Percentiles rank a stretch among this genome's conserved stretches.
These are phyloP conservation scores for Mantis religiosa DNA, from an alignment of 2,888 invertebrate species.

Conservation along the genomic window DNA sequence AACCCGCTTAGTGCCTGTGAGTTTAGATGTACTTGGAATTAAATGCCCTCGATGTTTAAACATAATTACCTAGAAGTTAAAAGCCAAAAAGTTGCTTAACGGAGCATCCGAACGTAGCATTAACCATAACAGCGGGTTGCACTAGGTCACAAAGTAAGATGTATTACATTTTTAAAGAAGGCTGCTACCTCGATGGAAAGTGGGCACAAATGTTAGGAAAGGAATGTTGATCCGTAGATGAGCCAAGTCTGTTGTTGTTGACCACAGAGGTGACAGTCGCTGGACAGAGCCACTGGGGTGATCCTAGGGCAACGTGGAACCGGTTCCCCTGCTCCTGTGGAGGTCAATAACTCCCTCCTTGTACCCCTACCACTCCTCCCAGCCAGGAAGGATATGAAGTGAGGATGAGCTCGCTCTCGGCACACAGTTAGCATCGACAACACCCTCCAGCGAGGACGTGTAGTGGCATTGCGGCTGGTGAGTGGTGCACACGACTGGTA, in stretches of 20 bases:
- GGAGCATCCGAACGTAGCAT: no score
- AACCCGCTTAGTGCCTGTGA: no score
- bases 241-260: background rate
- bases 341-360: background rate
- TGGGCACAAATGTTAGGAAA: background rate
- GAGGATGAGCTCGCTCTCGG: background rate
- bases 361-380: background rate
- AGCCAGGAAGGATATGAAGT: background rate
- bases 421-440: background rate
- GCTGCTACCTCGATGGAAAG: background rate
- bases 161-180: no score
- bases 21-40: no score
- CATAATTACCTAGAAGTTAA: no score
- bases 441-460: background rate
- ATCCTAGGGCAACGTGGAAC: background rate
- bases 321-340: background rate
- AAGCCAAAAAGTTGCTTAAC: no score
- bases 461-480: background rate
- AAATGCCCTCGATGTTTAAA: no score
- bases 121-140: no score
- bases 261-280: background rate
- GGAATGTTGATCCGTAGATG: background rate
- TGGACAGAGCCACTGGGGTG: background rate
- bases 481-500: background rate
- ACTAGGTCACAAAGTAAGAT: no score